These are phyloP conservation scores for Melieria crassipennis DNA, from an alignment of 2,888 invertebrate genomes.

Conservation along the genomic window DNA sequence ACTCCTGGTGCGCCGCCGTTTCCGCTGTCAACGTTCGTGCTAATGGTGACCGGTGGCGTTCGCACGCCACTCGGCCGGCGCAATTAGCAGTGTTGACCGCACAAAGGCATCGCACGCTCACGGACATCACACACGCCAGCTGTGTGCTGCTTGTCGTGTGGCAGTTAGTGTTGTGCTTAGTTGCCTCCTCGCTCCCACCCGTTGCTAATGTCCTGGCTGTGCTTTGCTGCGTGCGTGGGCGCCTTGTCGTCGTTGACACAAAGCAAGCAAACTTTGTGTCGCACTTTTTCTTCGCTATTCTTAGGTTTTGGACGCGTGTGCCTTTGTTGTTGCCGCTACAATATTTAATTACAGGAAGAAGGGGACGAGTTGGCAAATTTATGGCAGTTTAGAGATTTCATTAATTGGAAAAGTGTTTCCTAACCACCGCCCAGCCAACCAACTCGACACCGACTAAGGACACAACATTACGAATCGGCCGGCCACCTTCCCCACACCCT, in stretches of 20 bases:
- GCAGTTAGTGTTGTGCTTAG: neutral
- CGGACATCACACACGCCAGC: neutral
- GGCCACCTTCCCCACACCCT: too few relatives aligned
- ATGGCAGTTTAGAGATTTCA: slow-evolving; percentile 61
- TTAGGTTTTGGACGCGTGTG: too few relatives aligned
- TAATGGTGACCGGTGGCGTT: slow-evolving; percentile 6
- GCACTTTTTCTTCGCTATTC: neutral
- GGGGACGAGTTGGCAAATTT: slow-evolving; percentile 48
- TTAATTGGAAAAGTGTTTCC: slow-evolving; percentile 59
- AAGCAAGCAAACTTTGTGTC: neutral
- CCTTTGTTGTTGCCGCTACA: neutral
- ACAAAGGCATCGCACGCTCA: neutral
- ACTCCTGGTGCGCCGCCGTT: too few relatives aligned
- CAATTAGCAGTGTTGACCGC: slow-evolving; percentile 19
- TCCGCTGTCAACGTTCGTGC: neutral
- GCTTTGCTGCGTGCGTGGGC: neutral
- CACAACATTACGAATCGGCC: too few relatives aligned
- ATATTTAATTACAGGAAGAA: slow-evolving; percentile 31
- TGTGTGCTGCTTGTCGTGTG: neutral
- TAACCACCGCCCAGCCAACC: neutral
- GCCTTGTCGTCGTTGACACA: neutral
- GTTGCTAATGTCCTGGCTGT: slow-evolving; percentile 8
- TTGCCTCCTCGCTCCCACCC: neutral
- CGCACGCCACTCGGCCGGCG: neutral
- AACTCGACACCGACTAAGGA: too few relatives aligned